Evolutionary conservation across 2,888 invertebrate species (phyloP), one percentile per base, ranked within the genome.

Genomic region (Nomada fucata): DNA sequence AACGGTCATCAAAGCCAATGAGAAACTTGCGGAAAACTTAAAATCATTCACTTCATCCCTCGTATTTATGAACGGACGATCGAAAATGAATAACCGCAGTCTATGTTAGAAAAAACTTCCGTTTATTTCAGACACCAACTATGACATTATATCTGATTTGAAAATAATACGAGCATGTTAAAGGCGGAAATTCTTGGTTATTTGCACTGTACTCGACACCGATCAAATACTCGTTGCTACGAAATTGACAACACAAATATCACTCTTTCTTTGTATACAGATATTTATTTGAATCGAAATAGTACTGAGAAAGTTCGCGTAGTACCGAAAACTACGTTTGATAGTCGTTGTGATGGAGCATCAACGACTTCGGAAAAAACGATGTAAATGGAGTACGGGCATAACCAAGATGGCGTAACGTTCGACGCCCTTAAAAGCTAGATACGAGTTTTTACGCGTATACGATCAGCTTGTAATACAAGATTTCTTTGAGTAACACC

Each of bases 341-440:
- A 50, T 72, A 76, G 59, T 85, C 50, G 29, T 75, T 52, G 61
- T 69, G 63, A 65, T 57, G 76, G 76, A 82, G 67, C 64, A 82
- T 89, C 87, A 82, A 89, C 82, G 87, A 85, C 83, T 84, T 83
- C 82, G 84, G 86, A 88, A 90, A 88, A 90, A 90, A 89, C 80
- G 76, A 69, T 76, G 70, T 81, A 78, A 36, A 84, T 80, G 76
- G 64, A 79, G 79, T 70, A 61, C 69, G 23, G 44, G 75, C 69
- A 81, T 72, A 75, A 79, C 55, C 80, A 88, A 86, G 81, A 90
- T 90, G 90, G 90, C 90, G 89, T 85, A 83, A 78, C 67, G 63
- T 82, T 82, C 60, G 23, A 61, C 68, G 63, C 52, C 57, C 18
- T 63, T 36, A 36, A 47, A 42, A 72, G 63, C n/a, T 64, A 74